Evolutionary conservation across 2,888 invertebrate genomes (phyloP), one percentile per base, ranked within the genome.

Genomic region (Unio delphinus): DNA sequence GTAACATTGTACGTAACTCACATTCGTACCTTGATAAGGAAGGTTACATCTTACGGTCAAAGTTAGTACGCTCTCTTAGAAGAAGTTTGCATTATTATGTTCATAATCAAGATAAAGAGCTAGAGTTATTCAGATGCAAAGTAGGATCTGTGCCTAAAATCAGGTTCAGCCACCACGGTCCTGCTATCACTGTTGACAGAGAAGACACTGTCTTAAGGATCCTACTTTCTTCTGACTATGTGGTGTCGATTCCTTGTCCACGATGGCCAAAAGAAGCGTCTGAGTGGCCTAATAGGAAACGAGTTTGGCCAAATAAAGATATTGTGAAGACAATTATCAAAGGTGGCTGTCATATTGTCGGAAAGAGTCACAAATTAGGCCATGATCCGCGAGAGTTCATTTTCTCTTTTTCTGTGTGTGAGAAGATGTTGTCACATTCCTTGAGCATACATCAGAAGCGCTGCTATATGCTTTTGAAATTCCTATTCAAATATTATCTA

Each of bases 231-330:
- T 28, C 28, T 28, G 63, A 68, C 26, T 58, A 68, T 58, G 68
- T 68, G 0, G 58, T 68, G 3, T 63, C 68, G 6, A 59, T 68
- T 8, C 68, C 64, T 45, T 68, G 68, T 64, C 68, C 68, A 28
- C 54, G 68, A 34, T 68, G 68, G 68, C 68, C 68, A 26, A 17
- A 11, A 58, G 68, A 68, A 63, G 68, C 68, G 2, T 15, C 56
- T 4, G 64, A 64, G 26, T 68, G 68, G 63, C n/a, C 59, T 15
- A 26, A 6, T 0, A 56, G 68, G 58, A 20, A n/a, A 3, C 55
- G 63, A 55, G 54, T 58, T 5, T 68, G 68, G 68, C 68, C 63
- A 3, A 45, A 59, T 4, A 61, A 68, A 28, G 28, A 20, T 6
- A 63, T 63, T 18, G 58, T 68, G 15, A 55, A 61, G 30, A 23